Evolutionary conservation across 2,797 vertebrate genomes (phyloP), one percentile per base, ranked within the genome.

Genomic region (Semaprochilodus insignis): DNA sequence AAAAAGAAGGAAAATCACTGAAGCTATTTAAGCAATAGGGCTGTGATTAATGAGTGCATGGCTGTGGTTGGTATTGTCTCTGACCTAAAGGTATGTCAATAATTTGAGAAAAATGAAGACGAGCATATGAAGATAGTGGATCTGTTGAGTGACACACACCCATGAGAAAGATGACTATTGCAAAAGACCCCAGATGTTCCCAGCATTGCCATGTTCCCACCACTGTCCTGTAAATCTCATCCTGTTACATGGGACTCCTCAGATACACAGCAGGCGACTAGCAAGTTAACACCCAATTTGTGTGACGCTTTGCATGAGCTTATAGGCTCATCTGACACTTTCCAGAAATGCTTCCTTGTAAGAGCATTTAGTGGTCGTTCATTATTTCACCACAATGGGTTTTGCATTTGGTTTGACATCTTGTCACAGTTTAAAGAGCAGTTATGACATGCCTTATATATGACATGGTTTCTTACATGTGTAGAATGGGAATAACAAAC

Each of bases 141-240:
- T 15, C 36, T 74, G 34, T 51, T 62, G 3, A 66, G 44, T 74
- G 59, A 44, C 66, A 44, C n/a, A 55, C 36, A 65, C 21, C 40
- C 34, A 73, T 51, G 54, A 74, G 48, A 73, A 25, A 71, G 48
- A 72, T 51, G 60, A 16, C 60, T 60, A 67, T 31, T 44, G 27
- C 75, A 14, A 59, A 77, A 77, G 21, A 2, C 23, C 48, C 52
- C 76, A 81, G 67, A 83, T 85, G 80, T 81, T 85, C 74, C 1
- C n/a, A 31, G 2, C 69, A 23, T 5, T 23, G 44, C 0, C 6
- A 19, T 85, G 80, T 81, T 85, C 74, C 1, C n/a, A 31, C 7
- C 69, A 23, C 14, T 48, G 44, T n/a, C 34, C 69, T 48, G 69
- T 71, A 71, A 71, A 71, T 74, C 70, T 81, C 27, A 65, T n/a